phyloP scores from a whole-genome alignment of 2,888 invertebrate genomes.

The Cerastoderma edule region DNA sequence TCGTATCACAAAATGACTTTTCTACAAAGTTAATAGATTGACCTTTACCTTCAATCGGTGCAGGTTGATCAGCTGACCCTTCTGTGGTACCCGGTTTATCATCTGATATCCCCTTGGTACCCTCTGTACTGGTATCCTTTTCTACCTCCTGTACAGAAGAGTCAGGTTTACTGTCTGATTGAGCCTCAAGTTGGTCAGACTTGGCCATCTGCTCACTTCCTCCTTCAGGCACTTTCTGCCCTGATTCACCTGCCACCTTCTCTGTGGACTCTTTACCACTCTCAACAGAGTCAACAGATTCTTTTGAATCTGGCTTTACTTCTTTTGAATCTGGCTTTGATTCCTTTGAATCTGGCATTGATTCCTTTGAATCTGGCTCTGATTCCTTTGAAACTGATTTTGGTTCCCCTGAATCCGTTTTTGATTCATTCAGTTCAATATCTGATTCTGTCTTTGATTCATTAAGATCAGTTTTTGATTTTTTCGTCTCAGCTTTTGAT shows the following conservation, averaged over 20 bases:
- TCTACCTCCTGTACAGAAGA: conserved; percentile 6
- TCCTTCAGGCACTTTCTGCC: too few species aligned
- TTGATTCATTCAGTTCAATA: too few species aligned
- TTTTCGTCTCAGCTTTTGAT: too few species aligned
- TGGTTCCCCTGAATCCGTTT: too few species aligned
- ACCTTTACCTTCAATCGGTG: conserved; percentile 26
- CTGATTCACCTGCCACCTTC: not conserved
- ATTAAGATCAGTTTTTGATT: too few species aligned
- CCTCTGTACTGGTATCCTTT: conserved; percentile 3
- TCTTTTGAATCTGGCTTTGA: conserved; percentile 19
- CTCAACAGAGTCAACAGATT: too few species aligned
- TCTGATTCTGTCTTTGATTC: too few species aligned
- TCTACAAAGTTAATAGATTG: not conserved
- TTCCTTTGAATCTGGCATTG: conserved; percentile 14
- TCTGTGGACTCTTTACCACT: too few species aligned
- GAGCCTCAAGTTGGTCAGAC: conserved; percentile 8
- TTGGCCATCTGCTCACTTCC: conserved; percentile 54
- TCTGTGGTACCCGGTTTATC: conserved; percentile 34
- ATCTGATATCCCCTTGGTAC: conserved; percentile 23
- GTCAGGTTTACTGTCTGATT: conserved; percentile 23
- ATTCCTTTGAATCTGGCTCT: conserved; percentile 31
- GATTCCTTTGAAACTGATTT: too few species aligned
- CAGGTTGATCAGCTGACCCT: conserved; percentile 30
- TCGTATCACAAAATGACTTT: too few species aligned
- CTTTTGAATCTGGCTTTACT: too few species aligned